phyloP scores from a whole-genome alignment of 1,140 invertebrate genomes.

The Drosophila pachea region DNA sequence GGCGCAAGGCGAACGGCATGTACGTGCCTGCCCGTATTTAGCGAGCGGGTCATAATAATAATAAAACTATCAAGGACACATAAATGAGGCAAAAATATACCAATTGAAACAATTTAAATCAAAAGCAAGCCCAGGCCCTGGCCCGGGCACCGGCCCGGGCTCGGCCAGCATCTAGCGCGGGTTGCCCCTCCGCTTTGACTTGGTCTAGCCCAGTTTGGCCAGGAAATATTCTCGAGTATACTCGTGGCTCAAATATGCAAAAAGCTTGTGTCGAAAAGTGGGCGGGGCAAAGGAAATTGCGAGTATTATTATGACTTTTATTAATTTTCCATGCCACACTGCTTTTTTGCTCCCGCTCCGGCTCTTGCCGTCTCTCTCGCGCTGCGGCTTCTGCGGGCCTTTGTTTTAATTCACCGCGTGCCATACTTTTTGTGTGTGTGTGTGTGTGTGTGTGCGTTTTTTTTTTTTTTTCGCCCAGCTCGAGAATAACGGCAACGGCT shows the following conservation, averaged over 20 bases:
- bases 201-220: slow-evolving; percentile 3
- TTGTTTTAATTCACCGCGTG: slow-evolving; percentile 60
- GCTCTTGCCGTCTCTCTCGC: background rate
- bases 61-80: slow-evolving; percentile 55
- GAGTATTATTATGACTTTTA: slow-evolving; percentile 77
- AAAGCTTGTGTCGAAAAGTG: slow-evolving; percentile 49
- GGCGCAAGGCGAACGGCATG: background rate
- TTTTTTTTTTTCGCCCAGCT: slow-evolving; percentile 8
- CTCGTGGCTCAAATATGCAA: slow-evolving; percentile 47
- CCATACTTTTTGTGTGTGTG: too few species aligned
- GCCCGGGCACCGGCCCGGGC: too few species aligned
- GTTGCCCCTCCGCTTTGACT: background rate
- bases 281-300: slow-evolving; percentile 69
- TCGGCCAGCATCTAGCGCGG: slow-evolving; percentile 18
- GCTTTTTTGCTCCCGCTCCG: slow-evolving; percentile 15
- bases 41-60: slow-evolving; percentile 35
- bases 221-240: slow-evolving; percentile 20
- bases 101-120: slow-evolving; percentile 70
- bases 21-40: slow-evolving; percentile 6
- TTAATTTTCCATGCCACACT: slow-evolving; percentile 63
- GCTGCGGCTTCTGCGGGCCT: slow-evolving; percentile 23
- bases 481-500: slow-evolving; percentile 32
- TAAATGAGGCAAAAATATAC: slow-evolving; percentile 45
- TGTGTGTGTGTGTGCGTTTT: too few species aligned
- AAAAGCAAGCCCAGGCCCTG: slow-evolving; percentile 21